Base-by-base conservation (phyloP, 2,113 vertebrate species). In the Apeltes quadracus region DNA sequence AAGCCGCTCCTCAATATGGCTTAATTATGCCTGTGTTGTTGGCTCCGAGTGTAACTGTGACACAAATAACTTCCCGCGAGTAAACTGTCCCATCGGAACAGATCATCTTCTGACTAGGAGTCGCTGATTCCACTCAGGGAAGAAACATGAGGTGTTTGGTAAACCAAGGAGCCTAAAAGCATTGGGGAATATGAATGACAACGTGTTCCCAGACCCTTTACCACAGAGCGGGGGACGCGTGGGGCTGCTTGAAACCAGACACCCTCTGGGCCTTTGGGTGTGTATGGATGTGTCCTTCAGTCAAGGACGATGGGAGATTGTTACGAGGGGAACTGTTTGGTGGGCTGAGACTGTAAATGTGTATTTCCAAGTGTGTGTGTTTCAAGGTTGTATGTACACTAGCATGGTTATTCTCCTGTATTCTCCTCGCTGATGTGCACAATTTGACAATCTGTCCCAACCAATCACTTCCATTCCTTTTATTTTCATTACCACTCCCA, bases 171-270 rank as follows among this genome's bases (percentile, higher is more conserved):
- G 56, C 13, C 4, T 0, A 10, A 43, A 61, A 29, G 51, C 11
- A 18, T 12, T 53, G 34, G 29, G n/a, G 32, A 69, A 53, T 3
- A 62, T 2, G 29, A 34, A 74, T 25, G 11, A 39, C 25, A 7
- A 39, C 12, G 48, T 48, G 29, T 61, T 75, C 32, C 46, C 10
- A 39, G n/a, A 59, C 46, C 54, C 61, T 72, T 5, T 22, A 54
- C 58, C 59, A 59, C 48, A 61, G 73, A 68, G 56, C 2, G 22
- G 29, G 27, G 57, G 6, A 2, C 25, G 11, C 22, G 51, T 25
- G 57, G 62, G 71, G 68, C 64, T 59, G 72, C 29, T 68, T 78
- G 74, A 83, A 90, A 85, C 20, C 27, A 61, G 81, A 88, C 85
- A 90, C 87, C 81, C 80, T 79, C 44, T 70, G 75, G 79, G 75